Conservation (phyloP, 2,888 invertebrate species). For the Piscicola geometra region DNA sequence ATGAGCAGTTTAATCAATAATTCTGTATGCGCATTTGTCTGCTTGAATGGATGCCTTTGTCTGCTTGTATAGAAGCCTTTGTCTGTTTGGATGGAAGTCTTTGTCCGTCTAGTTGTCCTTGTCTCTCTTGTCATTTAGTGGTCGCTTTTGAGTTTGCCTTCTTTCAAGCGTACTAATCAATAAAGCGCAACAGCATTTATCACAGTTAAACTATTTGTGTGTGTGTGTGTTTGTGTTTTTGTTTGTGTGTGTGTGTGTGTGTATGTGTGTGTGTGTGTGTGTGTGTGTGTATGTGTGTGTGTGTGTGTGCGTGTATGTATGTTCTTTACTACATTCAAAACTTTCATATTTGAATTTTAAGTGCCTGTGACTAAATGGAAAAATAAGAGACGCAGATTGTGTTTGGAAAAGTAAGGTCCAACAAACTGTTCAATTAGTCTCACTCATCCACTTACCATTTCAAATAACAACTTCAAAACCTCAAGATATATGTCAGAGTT, state of each 20-base stretch:
- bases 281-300: background rate
- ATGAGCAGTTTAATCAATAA: too few species aligned
- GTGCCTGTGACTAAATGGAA: too few species aligned
- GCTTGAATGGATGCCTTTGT: background rate
- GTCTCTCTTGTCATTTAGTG: background rate
- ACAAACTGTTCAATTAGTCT: too few species aligned
- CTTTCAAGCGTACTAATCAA: background rate
- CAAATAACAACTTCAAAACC: too few species aligned
- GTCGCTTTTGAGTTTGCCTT: background rate
- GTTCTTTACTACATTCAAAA: too few species aligned
- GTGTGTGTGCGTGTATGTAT: background rate
- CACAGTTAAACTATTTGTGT: background rate
- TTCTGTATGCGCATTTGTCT: background rate
- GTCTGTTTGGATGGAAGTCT: background rate
- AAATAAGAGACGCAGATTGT: too few species aligned
- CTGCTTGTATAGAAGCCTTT: background rate
- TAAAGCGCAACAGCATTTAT: background rate
- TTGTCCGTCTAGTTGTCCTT: too few species aligned
- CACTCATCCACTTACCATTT: too few species aligned
- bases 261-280: constrained; percentile 8
- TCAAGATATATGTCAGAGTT: too few species aligned
- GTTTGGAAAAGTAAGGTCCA: too few species aligned
- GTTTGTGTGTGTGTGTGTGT: constrained; percentile 11
- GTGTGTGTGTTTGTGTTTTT: background rate
- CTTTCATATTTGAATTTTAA: too few species aligned